These are phyloP conservation scores for Drosophila barbarae DNA, from an alignment of 2,888 invertebrate species.

Conservation along the genomic window DNA sequence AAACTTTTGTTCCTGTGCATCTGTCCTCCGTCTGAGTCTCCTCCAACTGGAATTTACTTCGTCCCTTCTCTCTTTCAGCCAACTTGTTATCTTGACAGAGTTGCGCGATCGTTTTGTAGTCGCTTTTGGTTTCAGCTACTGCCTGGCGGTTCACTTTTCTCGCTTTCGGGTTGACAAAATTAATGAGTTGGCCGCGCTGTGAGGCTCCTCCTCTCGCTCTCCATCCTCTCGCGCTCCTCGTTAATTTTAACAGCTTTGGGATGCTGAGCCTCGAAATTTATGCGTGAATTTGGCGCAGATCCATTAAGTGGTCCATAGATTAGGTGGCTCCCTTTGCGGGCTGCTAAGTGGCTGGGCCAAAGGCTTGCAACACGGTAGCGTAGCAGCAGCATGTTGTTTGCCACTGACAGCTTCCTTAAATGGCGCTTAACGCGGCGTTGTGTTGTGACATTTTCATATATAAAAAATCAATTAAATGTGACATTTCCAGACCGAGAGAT, in stretches of 20 bases:
- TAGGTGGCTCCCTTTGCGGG: constrained; percentile 47
- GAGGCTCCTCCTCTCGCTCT: constrained; percentile 15
- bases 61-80: background rate
- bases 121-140: constrained; percentile 67
- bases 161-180: constrained; percentile 68
- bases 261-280: constrained; percentile 63
- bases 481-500: constrained; percentile 39
- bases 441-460: constrained; percentile 60
- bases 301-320: constrained; percentile 76
- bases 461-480: constrained; percentile 68
- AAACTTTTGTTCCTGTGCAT: constrained; percentile 4
- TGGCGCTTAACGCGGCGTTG: constrained; percentile 66
- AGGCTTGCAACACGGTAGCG: constrained; percentile 37
- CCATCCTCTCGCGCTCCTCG: constrained; percentile 47
- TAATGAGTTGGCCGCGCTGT: constrained; percentile 59
- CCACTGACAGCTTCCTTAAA: constrained; percentile 71
- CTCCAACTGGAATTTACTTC: constrained; percentile 10
- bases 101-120: constrained; percentile 68
- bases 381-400: constrained; percentile 42
- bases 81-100: constrained; percentile 59
- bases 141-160: constrained; percentile 53
- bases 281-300: constrained; percentile 78
- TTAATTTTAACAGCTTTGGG: constrained; percentile 72
- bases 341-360: constrained; percentile 28
- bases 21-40: background rate